Evolutionary conservation across 2,113 vertebrate genomes (phyloP).

Genomic region (Hemiscyllium ocellatum): DNA sequence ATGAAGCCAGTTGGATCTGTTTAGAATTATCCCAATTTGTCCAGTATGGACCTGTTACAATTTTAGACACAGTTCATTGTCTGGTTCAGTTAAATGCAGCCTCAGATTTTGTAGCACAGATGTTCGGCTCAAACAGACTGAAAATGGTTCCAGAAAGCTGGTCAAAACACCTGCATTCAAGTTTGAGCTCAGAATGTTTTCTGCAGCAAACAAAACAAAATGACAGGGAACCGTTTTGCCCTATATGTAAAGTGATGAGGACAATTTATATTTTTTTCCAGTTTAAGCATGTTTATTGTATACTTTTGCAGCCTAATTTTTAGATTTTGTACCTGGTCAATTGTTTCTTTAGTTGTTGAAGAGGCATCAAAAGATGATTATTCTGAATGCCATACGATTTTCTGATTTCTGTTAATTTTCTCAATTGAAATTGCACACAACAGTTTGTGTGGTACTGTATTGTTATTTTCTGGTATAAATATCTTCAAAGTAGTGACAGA

Average conservation of each 20-base stretch:
- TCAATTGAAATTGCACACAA: neutral
- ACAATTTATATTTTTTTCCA: neutral
- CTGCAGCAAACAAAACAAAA: neutral
- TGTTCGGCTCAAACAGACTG: neutral
- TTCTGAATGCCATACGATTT: neutral
- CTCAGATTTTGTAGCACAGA: slow-evolving; percentile 7
- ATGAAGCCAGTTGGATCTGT: neutral
- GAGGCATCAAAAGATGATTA: neutral
- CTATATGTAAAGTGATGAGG: neutral
- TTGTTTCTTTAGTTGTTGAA: neutral
- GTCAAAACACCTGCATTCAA: slow-evolving; percentile 7
- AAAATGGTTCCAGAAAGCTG: slow-evolving; percentile 7
- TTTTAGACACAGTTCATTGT: slow-evolving; percentile 6
- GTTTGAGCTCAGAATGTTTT: neutral
- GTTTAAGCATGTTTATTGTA: neutral
- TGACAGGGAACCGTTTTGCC: neutral
- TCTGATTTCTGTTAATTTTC: neutral
- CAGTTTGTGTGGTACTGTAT: neutral
- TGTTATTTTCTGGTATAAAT: neutral
- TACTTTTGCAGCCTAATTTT: neutral
- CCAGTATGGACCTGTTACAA: slow-evolving; percentile 28
- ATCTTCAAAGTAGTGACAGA: neutral
- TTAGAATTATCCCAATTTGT: slow-evolving; percentile 36
- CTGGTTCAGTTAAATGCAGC: slow-evolving; percentile 15
- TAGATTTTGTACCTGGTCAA: neutral